Evolutionary conservation across 1,140 invertebrate species (phyloP).

Genomic region (Andricus grossulariae): DNA sequence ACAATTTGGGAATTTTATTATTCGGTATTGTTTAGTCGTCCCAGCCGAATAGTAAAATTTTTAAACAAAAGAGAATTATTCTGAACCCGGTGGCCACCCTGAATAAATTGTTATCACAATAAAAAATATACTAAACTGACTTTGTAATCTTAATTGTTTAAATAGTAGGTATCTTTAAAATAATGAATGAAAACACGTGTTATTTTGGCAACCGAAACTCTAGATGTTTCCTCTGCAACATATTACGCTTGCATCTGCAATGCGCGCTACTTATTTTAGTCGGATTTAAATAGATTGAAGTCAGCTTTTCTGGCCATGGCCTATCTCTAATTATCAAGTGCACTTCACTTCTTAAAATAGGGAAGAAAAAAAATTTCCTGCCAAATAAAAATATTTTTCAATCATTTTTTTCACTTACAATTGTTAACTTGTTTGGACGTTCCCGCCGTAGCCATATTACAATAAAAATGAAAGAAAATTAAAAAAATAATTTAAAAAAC

Average conservation of each 20-base stretch:
- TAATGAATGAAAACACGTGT: not conserved
- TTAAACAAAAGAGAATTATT: no score
- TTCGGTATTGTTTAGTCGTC: no score
- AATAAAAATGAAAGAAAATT: no score
- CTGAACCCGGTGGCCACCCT: no score
- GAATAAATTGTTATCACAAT: no score
- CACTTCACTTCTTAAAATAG: not conserved
- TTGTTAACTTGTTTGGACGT: conserved; percentile 53
- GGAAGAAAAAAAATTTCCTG: not conserved
- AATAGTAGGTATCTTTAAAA: not conserved
- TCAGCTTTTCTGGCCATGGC: conserved; percentile 10
- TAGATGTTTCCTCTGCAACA: not conserved
- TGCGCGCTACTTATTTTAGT: conserved; percentile 10
- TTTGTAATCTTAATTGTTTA: no score
- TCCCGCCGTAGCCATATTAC: conserved; percentile 39
- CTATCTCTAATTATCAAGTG: conserved; percentile 10
- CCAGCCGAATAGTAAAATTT: no score
- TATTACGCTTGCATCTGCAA: conserved; percentile 17
- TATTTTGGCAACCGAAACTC: not conserved
- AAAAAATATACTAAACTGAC: no score
- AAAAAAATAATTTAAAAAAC: not conserved
- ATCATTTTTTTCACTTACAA: conserved; percentile 46
- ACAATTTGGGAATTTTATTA: no score
- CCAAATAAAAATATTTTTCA: not conserved
- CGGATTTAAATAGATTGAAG: conserved; percentile 19